These are phyloP conservation scores for Hoplostethus mediterraneus DNA, from an alignment of 2,797 vertebrate species.

Conservation along the genomic window DNA sequence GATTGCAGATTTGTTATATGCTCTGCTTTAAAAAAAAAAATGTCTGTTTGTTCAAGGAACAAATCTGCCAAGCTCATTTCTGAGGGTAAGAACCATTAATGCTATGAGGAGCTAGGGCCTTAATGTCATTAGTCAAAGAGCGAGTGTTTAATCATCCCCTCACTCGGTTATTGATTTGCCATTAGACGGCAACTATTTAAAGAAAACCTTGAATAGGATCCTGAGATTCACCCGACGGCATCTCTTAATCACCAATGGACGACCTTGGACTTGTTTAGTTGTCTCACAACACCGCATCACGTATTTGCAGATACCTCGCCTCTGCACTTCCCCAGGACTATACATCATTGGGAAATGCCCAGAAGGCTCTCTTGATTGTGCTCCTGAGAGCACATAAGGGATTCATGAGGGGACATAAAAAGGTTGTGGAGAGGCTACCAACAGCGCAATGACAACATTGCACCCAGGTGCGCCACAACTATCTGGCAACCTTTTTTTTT, in stretches of 20 bases:
- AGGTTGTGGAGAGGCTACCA: slow-evolving; percentile 34
- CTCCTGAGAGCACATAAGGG: slow-evolving; percentile 58
- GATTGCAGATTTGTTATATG: slow-evolving; percentile 48
- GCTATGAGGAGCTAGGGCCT: slow-evolving; percentile 58
- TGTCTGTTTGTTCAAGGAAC: slow-evolving; percentile 33
- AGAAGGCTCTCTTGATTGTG: slow-evolving; percentile 59
- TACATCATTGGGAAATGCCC: slow-evolving; percentile 62
- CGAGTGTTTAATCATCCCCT: slow-evolving; percentile 83
- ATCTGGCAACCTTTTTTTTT: slow-evolving; percentile 10
- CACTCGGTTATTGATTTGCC: slow-evolving; percentile 81
- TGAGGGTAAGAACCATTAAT: slow-evolving; percentile 33
- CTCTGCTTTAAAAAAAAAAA: slow-evolving; percentile 45
- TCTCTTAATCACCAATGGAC: slow-evolving; percentile 74
- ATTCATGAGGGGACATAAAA: slow-evolving; percentile 68
- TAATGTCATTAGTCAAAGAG: slow-evolving; percentile 83
- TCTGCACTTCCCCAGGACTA: slow-evolving; percentile 50
- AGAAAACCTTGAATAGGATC: slow-evolving; percentile 76
- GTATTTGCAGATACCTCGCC: slow-evolving; percentile 48
- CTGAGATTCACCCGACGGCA: slow-evolving; percentile 44
- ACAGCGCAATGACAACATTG: slow-evolving; percentile 30
- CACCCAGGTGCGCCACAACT: slow-evolving; percentile 35
- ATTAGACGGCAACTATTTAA: slow-evolving; percentile 85
- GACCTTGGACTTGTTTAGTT: slow-evolving; percentile 77
- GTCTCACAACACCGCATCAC: slow-evolving; percentile 61
- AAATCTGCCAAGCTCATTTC: slow-evolving; percentile 54